These are phyloP conservation scores for Thera obeliscata DNA, from an alignment of 2,888 invertebrate species.

Conservation along the genomic window DNA sequence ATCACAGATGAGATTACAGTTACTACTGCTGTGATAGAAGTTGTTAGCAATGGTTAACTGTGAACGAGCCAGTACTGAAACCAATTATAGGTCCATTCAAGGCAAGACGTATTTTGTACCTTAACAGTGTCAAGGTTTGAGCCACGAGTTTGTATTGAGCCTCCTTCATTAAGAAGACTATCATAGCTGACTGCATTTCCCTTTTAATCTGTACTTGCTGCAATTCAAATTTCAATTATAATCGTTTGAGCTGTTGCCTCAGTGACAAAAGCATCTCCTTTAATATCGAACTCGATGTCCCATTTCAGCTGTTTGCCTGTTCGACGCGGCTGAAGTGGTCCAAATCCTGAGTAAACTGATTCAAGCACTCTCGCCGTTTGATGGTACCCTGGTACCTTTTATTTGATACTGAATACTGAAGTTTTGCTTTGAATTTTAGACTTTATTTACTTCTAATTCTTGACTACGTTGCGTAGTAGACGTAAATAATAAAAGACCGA, in stretches of 20 bases:
- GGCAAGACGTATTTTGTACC: constrained; percentile 5
- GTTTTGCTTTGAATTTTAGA: constrained; percentile 26
- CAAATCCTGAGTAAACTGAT: constrained; percentile 40
- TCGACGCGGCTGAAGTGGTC: constrained; percentile 21
- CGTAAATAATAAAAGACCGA: no score
- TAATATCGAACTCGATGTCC: constrained; percentile 13
- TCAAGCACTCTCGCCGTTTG: constrained; percentile 34
- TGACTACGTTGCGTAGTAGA: background rate
- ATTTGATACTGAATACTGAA: constrained; percentile 28
- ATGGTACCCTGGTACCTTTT: constrained; percentile 42
- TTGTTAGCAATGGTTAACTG: constrained; percentile 17
- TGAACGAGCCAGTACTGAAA: background rate
- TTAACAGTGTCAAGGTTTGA: constrained; percentile 22
- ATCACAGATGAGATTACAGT: constrained; percentile 2
- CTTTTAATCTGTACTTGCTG: no score
- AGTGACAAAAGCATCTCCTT: constrained; percentile 3
- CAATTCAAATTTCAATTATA: no score
- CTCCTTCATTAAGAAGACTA: no score
- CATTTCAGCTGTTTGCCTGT: constrained; percentile 27
- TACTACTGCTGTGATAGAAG: constrained; percentile 21
- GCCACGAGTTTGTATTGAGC: background rate
- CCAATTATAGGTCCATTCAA: constrained; percentile 12
- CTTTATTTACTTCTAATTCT: constrained; percentile 1
- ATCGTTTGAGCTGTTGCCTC: no score
- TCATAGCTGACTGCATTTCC: no score